Evolutionary conservation across 2,113 vertebrate species (phyloP), one percentile per base, ranked within the genome.

Genomic region (Platichthys flesus): DNA sequence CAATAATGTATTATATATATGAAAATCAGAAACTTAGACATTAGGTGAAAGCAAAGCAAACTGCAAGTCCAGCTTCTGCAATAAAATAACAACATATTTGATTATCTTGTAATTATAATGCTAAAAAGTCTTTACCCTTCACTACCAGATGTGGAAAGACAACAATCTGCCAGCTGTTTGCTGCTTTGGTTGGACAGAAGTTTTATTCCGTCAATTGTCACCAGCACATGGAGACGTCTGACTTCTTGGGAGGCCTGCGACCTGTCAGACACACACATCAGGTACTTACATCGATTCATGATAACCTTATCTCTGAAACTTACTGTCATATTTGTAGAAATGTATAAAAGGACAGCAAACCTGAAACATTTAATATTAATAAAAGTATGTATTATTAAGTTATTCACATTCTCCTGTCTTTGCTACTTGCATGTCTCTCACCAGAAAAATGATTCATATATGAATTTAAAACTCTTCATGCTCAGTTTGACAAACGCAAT

Each of bases 141-240:
- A 12, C 45, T 23, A 67, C 67, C 85, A 99, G 97, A 66, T 99
- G 97, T 94, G 98, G 98, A 24, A 99, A 99, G 92, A 99, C 98
- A 3, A 99, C 97, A 0, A 91, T 99, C 87, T 99, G 98, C 78
- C 98, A 99, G 91, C 79, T 99, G 71, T 99, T 97, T 93, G 96
- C 98, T 67, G 94, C 96, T 7, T 74, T 99, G 74, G 80, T 90
- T 18, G 90, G 94, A 74, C 96, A 95, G 88, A 96, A 94, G 76
- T 94, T 98, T 2, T 95, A 95, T 73, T 95, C 96, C 0, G 94
- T 99, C 52, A 99, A 97, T 64, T 99, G 98, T 87, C 97, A 99
- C 80, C 92, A 97, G 67, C 96, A 99, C 82, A 97, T 98, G 97
- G 98, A 99, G 90, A 99, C 98, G 0, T 98, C 98, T 0, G 98